Percentiles rank a stretch among this genome's conserved stretches.
Evolutionary conservation across 2,113 vertebrate genomes (phyloP).

Genomic region (Stigmatopora argus): DNA sequence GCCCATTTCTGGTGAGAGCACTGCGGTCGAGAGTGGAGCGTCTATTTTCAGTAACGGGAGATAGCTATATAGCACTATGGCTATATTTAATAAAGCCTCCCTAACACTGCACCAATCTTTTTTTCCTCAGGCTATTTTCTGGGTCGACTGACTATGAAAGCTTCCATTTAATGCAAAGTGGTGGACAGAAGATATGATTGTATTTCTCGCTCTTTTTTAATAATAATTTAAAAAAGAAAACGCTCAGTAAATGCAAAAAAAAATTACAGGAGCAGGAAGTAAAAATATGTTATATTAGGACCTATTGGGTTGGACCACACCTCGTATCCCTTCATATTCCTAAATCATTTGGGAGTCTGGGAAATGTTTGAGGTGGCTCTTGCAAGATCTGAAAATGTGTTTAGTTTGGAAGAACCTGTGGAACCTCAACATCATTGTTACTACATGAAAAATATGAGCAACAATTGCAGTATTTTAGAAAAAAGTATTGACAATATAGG

Average conservation of each 20-base stretch:
- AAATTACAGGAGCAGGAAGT: conserved; percentile 6
- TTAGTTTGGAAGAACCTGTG: neutral
- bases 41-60: conserved; percentile 63
- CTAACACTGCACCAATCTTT: conserved; percentile 51
- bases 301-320: neutral
- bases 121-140: conserved; percentile 49
- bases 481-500: too few relatives aligned
- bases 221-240: conserved; percentile 15
- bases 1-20: conserved; percentile 52
- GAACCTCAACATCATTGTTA: neutral
- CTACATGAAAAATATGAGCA: too few relatives aligned
- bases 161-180: conserved; percentile 60
- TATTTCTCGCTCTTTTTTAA: conserved; percentile 22
- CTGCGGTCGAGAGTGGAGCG: conserved; percentile 39
- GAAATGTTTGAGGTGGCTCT: neutral
- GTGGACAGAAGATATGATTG: conserved; percentile 54
- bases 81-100: conserved; percentile 66
- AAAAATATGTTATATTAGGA: conserved; percentile 3
- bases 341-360: neutral
- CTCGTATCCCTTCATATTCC: neutral
- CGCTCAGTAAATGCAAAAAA: conserved; percentile 15
- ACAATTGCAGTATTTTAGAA: too few relatives aligned
- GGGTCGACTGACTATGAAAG: conserved; percentile 59
- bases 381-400: neutral
- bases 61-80: conserved; percentile 55